phyloP scores from a whole-genome alignment of 2,113 vertebrate species.

The Saccopteryx leptura region DNA sequence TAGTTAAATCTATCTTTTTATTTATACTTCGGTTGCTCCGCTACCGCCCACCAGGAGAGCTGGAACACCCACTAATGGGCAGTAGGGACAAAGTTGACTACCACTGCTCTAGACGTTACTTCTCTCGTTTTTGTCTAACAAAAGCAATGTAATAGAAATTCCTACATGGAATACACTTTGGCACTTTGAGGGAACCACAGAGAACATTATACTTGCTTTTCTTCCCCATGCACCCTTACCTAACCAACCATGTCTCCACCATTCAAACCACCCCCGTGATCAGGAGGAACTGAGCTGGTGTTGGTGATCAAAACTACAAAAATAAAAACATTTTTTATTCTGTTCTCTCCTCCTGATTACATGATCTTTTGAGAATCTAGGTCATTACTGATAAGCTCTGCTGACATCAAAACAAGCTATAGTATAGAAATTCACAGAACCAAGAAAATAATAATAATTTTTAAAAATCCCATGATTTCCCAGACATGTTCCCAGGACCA shows the following conservation, averaged over 20 bases:
- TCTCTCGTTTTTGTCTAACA: slow-evolving; percentile 37
- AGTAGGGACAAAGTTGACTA: no score
- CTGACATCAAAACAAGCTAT: not conserved
- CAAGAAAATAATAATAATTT: not conserved
- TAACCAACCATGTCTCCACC: not conserved
- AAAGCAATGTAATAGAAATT: slow-evolving; percentile 36
- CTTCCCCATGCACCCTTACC: not conserved
- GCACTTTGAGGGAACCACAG: not conserved
- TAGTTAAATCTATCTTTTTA: no score
- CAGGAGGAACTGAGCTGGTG: not conserved
- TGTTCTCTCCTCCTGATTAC: slow-evolving; percentile 22
- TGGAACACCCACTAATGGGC: no score
- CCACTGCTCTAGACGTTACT: not conserved
- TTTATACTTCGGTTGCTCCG: no score
- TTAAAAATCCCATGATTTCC: not conserved
- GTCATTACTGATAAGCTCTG: not conserved
- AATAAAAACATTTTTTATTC: not conserved
- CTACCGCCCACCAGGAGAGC: no score
- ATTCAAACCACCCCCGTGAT: not conserved
- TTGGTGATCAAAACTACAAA: not conserved
- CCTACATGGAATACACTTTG: not conserved
- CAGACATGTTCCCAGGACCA: not conserved
- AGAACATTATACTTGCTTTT: not conserved
- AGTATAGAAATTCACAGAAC: not conserved
- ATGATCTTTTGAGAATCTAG: not conserved